Percentiles rank a stretch among this genome's conserved stretches.
phyloP scores from a whole-genome alignment of 1,140 invertebrate genomes.

The Camponotus floridanus region DNA sequence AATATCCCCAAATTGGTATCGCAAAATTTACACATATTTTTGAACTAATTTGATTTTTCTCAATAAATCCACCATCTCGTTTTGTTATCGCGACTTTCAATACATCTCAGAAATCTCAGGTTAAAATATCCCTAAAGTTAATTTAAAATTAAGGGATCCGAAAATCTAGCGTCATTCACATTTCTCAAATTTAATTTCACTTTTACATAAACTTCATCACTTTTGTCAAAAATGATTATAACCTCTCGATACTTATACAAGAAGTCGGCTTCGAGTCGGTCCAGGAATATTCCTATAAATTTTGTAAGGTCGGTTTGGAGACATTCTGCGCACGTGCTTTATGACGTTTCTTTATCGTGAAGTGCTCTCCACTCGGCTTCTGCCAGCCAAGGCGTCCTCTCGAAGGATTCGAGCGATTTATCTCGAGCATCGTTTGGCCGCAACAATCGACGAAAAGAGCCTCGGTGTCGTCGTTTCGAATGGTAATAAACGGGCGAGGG shows the following conservation, averaged over 20 bases:
- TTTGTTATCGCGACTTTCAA: not conserved
- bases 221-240: not conserved
- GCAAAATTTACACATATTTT: not conserved
- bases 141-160: not conserved
- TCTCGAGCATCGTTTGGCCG: conserved; percentile 58
- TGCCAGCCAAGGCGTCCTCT: conserved; percentile 38
- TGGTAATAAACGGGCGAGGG: conserved; percentile 66
- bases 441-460: conserved; percentile 64
- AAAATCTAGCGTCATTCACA: not conserved
- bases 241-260: not conserved
- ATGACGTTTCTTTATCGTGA: conserved; percentile 53
- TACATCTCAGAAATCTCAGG: not conserved
- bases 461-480: conserved; percentile 62
- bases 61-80: not conserved
- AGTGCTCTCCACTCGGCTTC: conserved; percentile 50
- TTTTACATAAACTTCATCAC: not conserved
- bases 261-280: conserved; percentile 1
- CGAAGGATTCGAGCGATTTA: conserved; percentile 63
- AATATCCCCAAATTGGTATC: not conserved
- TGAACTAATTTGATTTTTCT: not conserved
- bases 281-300: conserved; percentile 10
- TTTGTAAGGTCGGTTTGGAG: not conserved
- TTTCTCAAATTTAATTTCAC: not conserved
- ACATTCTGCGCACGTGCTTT: conserved; percentile 32
- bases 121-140: not conserved